These are phyloP conservation scores for Spinus olivaceus DNA, from an alignment of 2,797 vertebrate genomes.

Conservation along the genomic window DNA sequence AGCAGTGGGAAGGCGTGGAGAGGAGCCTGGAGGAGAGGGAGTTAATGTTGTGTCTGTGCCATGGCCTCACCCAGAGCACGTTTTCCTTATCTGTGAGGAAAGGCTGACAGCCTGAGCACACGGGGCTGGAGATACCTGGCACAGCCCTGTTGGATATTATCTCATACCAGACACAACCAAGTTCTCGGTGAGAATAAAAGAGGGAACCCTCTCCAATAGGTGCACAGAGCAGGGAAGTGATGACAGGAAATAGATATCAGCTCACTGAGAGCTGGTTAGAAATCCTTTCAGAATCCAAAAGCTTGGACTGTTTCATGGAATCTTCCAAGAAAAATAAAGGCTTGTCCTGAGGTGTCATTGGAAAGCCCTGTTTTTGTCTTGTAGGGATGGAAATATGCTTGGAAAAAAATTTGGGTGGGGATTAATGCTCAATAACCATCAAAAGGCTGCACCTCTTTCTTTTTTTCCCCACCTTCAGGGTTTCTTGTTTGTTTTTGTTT, in stretches of 20 bases:
- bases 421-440: background rate
- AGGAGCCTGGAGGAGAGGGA: background rate
- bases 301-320: background rate
- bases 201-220: background rate
- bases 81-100: background rate
- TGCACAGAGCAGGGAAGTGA: background rate
- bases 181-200: background rate
- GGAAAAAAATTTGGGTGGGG: background rate
- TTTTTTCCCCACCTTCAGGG: rapidly evolving
- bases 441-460: background rate
- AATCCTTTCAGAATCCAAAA: background rate
- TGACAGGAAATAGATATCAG: background rate
- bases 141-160: background rate
- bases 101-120: rapidly evolving
- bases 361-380: background rate
- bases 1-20: background rate
- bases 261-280: background rate
- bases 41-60: background rate
- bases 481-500: no score
- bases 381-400: background rate
- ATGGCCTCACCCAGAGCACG: rapidly evolving
- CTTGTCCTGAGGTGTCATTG: background rate
- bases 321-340: background rate
- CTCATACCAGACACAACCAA: background rate
- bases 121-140: background rate